Conservation (phyloP, 2,888 invertebrate species). For the Mythimna lalbum region DNA sequence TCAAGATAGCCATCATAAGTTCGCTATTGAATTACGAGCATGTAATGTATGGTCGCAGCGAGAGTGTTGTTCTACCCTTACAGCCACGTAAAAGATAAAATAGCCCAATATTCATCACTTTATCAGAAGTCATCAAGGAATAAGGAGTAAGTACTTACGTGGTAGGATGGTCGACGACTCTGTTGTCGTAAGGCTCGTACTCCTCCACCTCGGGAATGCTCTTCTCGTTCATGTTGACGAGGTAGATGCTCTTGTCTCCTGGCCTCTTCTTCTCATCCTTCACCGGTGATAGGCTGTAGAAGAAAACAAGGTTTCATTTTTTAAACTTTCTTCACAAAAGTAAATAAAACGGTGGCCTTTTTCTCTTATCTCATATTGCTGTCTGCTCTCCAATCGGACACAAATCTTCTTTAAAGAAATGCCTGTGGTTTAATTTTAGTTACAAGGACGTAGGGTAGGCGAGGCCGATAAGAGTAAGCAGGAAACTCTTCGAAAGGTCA, state of each 20-base stretch:
- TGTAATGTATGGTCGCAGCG: neutral
- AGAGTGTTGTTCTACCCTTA: too few relatives aligned
- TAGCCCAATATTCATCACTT: neutral
- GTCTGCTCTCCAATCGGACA: neutral
- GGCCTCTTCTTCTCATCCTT: slow-evolving; percentile 81
- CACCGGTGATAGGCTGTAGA: slow-evolving; percentile 83
- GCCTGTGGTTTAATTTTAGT: neutral
- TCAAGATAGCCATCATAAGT: neutral
- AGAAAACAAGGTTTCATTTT: neutral
- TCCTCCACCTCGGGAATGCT: slow-evolving; percentile 88
- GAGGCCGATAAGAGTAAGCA: neutral
- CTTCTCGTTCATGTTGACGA: slow-evolving; percentile 88
- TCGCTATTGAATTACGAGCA: neutral
- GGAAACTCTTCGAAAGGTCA: slow-evolving; percentile 6
- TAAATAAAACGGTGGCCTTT: neutral
- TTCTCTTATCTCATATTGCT: neutral
- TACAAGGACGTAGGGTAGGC: neutral
- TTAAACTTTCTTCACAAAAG: neutral
- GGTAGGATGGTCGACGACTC: slow-evolving; percentile 93
- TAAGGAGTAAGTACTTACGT: slow-evolving; percentile 90
- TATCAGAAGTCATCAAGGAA: neutral
- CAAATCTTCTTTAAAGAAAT: neutral
- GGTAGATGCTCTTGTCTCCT: slow-evolving; percentile 83
- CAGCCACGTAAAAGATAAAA: neutral
- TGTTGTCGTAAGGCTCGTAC: slow-evolving; percentile 93